Evolutionary conservation across 2,113 vertebrate genomes (phyloP).

Genomic region (Clinocottus analis): DNA sequence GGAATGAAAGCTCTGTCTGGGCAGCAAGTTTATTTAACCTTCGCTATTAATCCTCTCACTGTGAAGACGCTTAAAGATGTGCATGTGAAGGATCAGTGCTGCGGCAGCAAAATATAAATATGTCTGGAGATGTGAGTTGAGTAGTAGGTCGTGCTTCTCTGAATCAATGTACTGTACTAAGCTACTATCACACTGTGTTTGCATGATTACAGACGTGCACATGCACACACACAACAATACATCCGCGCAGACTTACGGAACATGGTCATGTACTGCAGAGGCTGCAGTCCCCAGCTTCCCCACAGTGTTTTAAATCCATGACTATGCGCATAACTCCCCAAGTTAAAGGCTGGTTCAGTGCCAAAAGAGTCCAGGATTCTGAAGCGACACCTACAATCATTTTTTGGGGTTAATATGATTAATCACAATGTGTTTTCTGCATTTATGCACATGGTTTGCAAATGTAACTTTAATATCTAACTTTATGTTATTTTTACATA

Average conservation of each 20-base stretch:
- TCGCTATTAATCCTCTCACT: conserved; percentile 57
- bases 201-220: not conserved
- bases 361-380: conserved; percentile 83
- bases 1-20: conserved; percentile 65
- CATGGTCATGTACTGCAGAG: conserved; percentile 83
- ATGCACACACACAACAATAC: not conserved
- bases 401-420: not conserved
- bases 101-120: conserved; percentile 4
- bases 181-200: not conserved
- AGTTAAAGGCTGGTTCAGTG: conserved; percentile 81
- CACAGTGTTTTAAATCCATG: conserved; percentile 77
- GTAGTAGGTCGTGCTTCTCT: not conserved
- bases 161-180: conserved; percentile 1
- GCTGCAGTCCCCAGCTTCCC: conserved; percentile 81
- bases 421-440: not conserved
- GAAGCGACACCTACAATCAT: conserved; percentile 74
- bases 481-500: not conserved
- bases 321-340: conserved; percentile 69
- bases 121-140: not conserved
- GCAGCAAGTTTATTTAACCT: conserved; percentile 69
- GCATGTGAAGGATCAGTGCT: conserved; percentile 30
- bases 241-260: conserved; percentile 76
- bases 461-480: not conserved
- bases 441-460: not conserved
- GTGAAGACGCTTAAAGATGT: conserved; percentile 27